Evolutionary conservation across 2,113 vertebrate genomes (phyloP).

Genomic region (Ardeotis arabs): DNA sequence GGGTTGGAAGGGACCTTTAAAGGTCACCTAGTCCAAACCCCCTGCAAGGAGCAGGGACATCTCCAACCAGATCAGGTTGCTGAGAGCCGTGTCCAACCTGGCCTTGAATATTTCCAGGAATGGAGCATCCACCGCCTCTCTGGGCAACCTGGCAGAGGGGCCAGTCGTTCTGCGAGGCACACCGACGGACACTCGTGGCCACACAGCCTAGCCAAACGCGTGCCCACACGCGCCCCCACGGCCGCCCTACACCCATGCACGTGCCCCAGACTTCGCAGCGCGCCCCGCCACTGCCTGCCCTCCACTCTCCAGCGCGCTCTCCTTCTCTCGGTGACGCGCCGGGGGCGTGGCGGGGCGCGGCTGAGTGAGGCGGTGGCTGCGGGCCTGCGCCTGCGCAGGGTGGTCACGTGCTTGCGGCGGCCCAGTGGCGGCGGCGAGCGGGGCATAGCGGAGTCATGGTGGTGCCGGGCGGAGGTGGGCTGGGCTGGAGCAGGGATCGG

Average conservation of each 20-base stretch:
- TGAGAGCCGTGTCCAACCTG: too few relatives aligned
- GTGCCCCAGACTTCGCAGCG: too few relatives aligned
- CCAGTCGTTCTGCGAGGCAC: rapidly evolving
- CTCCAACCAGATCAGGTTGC: too few relatives aligned
- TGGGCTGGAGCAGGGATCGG: neutral
- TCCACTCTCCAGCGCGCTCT: too few relatives aligned
- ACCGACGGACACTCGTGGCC: rapidly evolving
- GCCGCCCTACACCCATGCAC: neutral
- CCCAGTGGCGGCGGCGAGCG: neutral
- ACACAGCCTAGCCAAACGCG: rapidly evolving
- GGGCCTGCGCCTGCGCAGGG: neutral
- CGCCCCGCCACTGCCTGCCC: neutral
- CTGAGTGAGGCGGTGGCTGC: neutral
- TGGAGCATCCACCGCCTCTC: neutral
- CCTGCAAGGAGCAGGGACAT: too few relatives aligned
- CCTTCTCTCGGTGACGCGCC: neutral
- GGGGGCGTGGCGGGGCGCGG: neutral
- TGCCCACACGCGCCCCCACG: too few relatives aligned
- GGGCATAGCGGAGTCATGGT: neutral
- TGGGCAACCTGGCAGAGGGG: neutral
- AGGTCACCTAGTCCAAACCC: too few relatives aligned
- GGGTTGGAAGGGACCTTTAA: too few relatives aligned
- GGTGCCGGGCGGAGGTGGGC: neutral
- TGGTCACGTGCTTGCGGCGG: neutral
- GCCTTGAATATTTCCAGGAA: too few relatives aligned